Percentiles rank a stretch among this genome's conserved stretches.
Conservation (phyloP, 92 coral and sea anemone species). For the Ricordea florida region DNA sequence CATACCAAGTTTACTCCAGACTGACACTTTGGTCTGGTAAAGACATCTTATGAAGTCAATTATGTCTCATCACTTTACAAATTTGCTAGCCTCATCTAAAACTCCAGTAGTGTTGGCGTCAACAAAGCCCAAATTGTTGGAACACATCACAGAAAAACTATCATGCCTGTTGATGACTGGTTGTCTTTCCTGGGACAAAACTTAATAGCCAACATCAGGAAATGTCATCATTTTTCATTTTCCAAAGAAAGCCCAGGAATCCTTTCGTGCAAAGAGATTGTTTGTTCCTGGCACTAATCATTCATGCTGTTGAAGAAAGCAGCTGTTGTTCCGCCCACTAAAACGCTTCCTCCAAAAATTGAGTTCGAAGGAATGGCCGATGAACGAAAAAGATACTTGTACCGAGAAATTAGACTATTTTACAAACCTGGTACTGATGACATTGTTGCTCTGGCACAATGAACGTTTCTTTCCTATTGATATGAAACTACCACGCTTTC, state of each 20-base stretch:
- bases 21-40: conserved; percentile 57
- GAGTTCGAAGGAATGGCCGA: neutral
- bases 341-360: neutral
- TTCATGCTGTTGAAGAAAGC: neutral
- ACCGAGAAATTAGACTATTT: neutral
- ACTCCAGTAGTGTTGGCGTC: conserved; percentile 15
- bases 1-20: conserved; percentile 64
- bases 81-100: conserved; percentile 29
- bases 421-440: no score
- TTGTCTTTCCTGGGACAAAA: neutral
- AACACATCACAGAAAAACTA: conserved; percentile 39
- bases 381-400: neutral
- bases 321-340: neutral
- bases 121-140: conserved; percentile 45
- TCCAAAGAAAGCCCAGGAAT: conserved; percentile 26
- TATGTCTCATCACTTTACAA: conserved; percentile 54
- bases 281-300: neutral
- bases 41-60: neutral
- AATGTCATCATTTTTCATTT: conserved; percentile 52
- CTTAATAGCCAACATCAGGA: conserved; percentile 34
- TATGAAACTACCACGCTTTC: no score
- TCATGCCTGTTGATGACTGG: conserved; percentile 68
- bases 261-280: conserved; percentile 24
- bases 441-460: no score
- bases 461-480: no score